These are phyloP conservation scores for Ia io DNA, from an alignment of 2,113 vertebrate species.

Conservation along the genomic window DNA sequence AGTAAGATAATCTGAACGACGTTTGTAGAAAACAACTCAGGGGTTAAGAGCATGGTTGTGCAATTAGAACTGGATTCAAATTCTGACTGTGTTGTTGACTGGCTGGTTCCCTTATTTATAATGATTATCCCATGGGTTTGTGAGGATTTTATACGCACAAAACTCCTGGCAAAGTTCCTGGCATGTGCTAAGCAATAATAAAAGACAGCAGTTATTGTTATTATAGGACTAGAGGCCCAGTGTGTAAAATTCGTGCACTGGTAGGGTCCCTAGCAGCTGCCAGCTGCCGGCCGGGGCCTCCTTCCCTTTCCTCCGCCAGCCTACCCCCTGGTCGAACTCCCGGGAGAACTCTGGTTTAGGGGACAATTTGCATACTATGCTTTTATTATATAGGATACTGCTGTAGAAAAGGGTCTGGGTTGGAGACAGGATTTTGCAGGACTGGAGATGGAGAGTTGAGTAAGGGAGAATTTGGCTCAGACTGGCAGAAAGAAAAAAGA, in stretches of 20 bases:
- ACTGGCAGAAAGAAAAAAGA: neutral
- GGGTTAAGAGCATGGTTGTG: neutral
- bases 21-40: neutral
- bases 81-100: constrained; percentile 9
- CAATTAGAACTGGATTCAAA: constrained; percentile 8
- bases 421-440: neutral
- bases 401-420: neutral
- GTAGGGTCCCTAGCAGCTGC: no score
- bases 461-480: neutral
- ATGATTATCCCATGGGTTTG: neutral
- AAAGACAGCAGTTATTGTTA: neutral
- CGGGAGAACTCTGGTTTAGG: no score
- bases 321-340: no score
- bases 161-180: neutral
- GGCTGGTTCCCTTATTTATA: neutral
- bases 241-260: no score
- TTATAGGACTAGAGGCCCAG: neutral
- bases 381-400: neutral
- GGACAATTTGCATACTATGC: no score
- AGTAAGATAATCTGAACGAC: neutral
- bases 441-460: neutral
- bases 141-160: neutral
- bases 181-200: neutral
- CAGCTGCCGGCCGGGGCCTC: no score
- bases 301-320: no score